Evolutionary conservation across 1,140 invertebrate species (phyloP), one percentile per base, ranked within the genome.

Genomic region (Anastrepha obliqua): DNA sequence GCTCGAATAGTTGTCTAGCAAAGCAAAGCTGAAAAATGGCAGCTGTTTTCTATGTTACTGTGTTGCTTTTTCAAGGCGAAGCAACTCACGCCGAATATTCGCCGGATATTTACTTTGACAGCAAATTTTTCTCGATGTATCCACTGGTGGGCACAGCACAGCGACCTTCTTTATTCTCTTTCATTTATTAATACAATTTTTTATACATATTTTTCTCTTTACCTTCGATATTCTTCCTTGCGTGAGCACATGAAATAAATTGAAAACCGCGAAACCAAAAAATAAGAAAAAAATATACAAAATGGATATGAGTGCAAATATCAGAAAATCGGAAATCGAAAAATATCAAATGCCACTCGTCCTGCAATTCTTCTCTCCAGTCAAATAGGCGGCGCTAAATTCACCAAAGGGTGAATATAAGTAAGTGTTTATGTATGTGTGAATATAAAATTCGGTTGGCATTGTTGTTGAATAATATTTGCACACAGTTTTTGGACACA

Each of bases 301-400:
- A 6, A 4, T 55, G 6, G 2, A 17, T 62, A 17, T 29, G 7
- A 9, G 74, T 81, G 20, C 2, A 81, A 81, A 81, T 81, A 81
- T 55, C 74, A 58, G 74, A 81, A 74, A 81, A 81, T 81, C 74
- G 74, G 74, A 81, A 81, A 58, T 81, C 51, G 74, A 55, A 81
- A 81, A 55, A 81, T 81, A 58, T n/a, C 51, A 58, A 81, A 81
- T 4, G 11, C 13, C 47, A 17, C 47, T 2, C 47, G 74, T 81
- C 44, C n/a, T 29, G 47, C n/a, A 29, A 29, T 55, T 58, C 20
- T 81, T 29, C n/a, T 11, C 51, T 8, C 6, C 74, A 81, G 47
- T 81, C 74, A 55, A 13, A 81, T 81, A 81, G 74, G 47, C 74
- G 74, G 74, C 42, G 51, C 44, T 81, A 55, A 81, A 81, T 58